Percentiles rank a stretch among this genome's conserved stretches.
Evolutionary conservation across 2,113 vertebrate genomes (phyloP).

Genomic region (Oreocharis arfaki): DNA sequence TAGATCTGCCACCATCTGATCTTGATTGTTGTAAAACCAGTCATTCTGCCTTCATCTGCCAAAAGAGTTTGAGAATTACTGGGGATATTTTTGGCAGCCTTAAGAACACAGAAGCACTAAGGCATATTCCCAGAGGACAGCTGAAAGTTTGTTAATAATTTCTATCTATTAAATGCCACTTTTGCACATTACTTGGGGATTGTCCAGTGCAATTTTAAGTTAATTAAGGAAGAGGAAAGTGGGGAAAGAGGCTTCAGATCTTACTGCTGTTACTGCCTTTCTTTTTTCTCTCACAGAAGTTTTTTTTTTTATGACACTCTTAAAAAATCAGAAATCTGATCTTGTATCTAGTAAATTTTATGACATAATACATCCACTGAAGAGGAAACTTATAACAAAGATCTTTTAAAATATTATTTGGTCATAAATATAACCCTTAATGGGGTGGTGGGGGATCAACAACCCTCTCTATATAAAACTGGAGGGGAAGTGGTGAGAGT

Average conservation of each 20-base stretch:
- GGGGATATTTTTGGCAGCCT: slow-evolving; percentile 50
- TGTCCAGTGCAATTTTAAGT: slow-evolving; percentile 16
- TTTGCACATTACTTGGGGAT: neutral
- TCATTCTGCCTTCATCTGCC: slow-evolving; percentile 60
- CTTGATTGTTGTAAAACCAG: slow-evolving; percentile 62
- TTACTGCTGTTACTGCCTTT: neutral
- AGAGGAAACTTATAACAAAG: neutral
- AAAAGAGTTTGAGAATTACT: slow-evolving; percentile 46
- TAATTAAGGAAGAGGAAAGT: slow-evolving; percentile 10
- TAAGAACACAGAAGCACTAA: slow-evolving; percentile 32
- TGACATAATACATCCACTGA: neutral
- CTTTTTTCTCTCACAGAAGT: neutral
- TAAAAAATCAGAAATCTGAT: slow-evolving; percentile 28
- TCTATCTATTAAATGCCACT: slow-evolving; percentile 18
- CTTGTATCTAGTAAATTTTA: neutral
- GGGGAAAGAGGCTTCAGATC: neutral
- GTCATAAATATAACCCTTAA: neutral
- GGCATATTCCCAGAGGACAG: slow-evolving; percentile 37
- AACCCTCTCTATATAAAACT: neutral
- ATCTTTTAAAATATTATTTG: neutral
- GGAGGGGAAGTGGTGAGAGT: neutral
- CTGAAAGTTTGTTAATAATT: slow-evolving; percentile 38
- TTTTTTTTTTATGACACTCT: neutral
- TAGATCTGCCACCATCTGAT: slow-evolving; percentile 62
- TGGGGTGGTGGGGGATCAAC: neutral